Evolutionary conservation across 2,797 vertebrate genomes (phyloP), one percentile per base, ranked within the genome.

Genomic region (Hoplostethus atlanticus): DNA sequence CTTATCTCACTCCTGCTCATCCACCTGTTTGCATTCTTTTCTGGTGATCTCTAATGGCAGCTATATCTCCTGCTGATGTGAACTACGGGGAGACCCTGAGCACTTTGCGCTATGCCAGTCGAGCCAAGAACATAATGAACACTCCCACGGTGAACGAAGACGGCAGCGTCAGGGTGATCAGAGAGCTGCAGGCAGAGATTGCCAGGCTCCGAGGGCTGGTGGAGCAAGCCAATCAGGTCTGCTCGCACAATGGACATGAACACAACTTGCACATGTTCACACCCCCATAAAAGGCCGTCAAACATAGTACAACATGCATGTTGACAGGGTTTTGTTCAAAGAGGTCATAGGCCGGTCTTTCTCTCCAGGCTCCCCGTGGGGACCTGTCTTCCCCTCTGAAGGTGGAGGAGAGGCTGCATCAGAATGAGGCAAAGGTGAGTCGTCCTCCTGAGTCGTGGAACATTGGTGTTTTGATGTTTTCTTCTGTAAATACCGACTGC

Each of bases 61-160:
- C 97, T 75, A 80, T 99, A 93, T 99, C 97, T 67, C 97, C 97
- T 77, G 96, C 97, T 75, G 96, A 97, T 83, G 94, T 97, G 84
- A 98, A 98, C 95, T 98, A 99, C 2, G 92, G 92, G 69, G 97
- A 99, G 94, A 99, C 97, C 53, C 93, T 98, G 79, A 97, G 96
- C 93, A 98, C 97, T 30, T 93, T 99, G 91, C 97, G 96, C 82
- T 99, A 97, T 68, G 97, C 97, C 87, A 97, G 96, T 89, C 94
- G 97, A 80, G 96, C 98, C 89, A 99, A 97, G 94, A 97, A 96
- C 94, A 98, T 98, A 68, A 95, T 98, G 87, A 99, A 98, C 95
- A 95, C 96, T 79, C 98, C 97, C 47, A 97, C 92, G 6, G 96
- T 98, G 94, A 99, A 99, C 53, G 96, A 98, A 89, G 97, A 98